These are phyloP conservation scores for Ladona fulva DNA, from an alignment of 1,140 invertebrate species.

Conservation along the genomic window DNA sequence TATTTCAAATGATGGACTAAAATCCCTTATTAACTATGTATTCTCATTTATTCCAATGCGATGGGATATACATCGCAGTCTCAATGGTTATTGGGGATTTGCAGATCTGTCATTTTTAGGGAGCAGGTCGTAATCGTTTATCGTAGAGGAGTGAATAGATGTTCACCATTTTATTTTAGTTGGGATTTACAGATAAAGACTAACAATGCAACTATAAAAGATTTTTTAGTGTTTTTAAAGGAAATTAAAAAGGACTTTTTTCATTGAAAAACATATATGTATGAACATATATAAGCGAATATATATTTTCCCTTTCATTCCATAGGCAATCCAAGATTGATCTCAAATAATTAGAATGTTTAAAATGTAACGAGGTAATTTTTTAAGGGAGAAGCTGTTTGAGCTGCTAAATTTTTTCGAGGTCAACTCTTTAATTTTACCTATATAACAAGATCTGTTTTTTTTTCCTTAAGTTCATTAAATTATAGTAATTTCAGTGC, in stretches of 20 bases:
- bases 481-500: constrained; percentile 7
- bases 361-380: not conserved
- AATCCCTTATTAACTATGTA: not conserved
- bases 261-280: not conserved
- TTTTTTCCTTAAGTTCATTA: not conserved
- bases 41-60: not conserved
- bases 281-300: constrained; percentile 2
- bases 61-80: not conserved
- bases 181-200: constrained; percentile 1
- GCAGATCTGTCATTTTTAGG: not conserved
- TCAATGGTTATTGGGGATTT: not conserved
- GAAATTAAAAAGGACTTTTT: not conserved
- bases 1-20: not conserved
- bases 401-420: not conserved
- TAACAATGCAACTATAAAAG: constrained; percentile 2
- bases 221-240: constrained; percentile 8
- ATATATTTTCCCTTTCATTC: constrained; percentile 7
- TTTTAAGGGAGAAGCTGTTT: not conserved
- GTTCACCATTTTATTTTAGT: constrained; percentile 3
- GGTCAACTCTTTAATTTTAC: not conserved
- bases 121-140: not conserved
- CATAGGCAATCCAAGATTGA: constrained; percentile 9
- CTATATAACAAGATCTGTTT: not conserved
- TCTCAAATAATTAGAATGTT: not conserved
- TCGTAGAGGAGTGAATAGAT: constrained; percentile 1